A percentile compares a stretch with the other conserved stretches of the same genome.
Conservation (phyloP, 2,113 vertebrate genomes). For the Redunca redunca region DNA sequence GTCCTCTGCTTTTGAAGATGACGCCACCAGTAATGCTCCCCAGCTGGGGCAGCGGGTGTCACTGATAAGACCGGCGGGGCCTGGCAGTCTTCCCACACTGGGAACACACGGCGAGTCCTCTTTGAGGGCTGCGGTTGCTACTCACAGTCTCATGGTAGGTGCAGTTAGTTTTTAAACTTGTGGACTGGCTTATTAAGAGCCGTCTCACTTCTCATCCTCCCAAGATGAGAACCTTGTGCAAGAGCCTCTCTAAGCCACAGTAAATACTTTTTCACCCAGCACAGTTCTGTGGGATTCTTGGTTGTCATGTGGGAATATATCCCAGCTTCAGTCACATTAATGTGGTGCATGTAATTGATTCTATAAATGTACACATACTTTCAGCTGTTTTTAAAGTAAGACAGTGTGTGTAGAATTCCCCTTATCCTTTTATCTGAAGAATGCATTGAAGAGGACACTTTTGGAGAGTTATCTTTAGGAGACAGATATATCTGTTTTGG, state of each 20-base stretch:
- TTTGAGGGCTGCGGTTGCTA: not conserved
- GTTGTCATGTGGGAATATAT: not conserved
- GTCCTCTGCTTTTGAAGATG: slow-evolving; percentile 28
- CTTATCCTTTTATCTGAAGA: not conserved
- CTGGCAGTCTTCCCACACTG: not conserved
- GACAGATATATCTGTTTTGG: not conserved
- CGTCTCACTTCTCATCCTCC: not conserved
- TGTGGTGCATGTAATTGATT: not conserved
- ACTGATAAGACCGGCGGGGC: not conserved
- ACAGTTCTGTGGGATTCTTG: not conserved
- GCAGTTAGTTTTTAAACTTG: not conserved
- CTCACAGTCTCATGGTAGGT: not conserved
- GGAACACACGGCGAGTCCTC: not conserved
- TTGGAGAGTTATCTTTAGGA: not conserved
- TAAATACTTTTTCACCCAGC: not conserved
- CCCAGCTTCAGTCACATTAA: not conserved
- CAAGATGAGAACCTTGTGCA: not conserved
- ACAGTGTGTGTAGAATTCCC: not conserved
- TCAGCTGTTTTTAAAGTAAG: not conserved
- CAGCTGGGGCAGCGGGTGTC: not conserved
- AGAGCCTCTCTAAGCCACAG: not conserved
- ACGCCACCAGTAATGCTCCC: not conserved
- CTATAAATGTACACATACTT: not conserved
- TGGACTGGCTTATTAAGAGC: not conserved
- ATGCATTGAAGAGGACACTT: not conserved